Conservation (phyloP, 2,113 vertebrate species). For the Hyla sarda region DNA sequence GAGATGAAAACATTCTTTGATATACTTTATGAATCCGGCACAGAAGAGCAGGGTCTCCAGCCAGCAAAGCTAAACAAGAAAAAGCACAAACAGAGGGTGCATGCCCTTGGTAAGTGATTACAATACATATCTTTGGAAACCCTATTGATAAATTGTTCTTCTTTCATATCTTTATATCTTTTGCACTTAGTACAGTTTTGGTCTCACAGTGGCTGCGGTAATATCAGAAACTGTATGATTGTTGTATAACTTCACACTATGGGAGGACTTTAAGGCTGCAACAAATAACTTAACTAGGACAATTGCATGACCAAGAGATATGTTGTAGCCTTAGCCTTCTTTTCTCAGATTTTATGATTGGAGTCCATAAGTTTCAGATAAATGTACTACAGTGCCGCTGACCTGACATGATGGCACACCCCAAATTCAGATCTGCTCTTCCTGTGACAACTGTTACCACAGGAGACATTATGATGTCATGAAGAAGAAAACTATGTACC, state of each 20-base stretch:
- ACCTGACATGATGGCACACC: too few relatives aligned
- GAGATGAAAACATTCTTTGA: slow-evolving; percentile 83
- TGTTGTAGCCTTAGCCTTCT: too few relatives aligned
- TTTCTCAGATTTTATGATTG: too few relatives aligned
- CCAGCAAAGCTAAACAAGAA: slow-evolving; percentile 77
- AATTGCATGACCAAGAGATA: too few relatives aligned
- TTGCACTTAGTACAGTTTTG: background rate
- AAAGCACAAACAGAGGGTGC: slow-evolving; percentile 78
- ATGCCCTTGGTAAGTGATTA: slow-evolving; percentile 75
- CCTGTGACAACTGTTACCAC: too few relatives aligned
- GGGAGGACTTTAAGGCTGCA: too few relatives aligned
- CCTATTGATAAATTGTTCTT: background rate
- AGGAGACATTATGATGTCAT: too few relatives aligned
- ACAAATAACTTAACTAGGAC: too few relatives aligned
- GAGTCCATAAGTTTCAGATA: too few relatives aligned
- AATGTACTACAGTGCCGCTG: too few relatives aligned
- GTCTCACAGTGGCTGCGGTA: background rate
- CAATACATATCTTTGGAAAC: slow-evolving; percentile 27
- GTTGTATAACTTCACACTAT: background rate
- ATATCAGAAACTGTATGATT: background rate
- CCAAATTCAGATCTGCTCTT: too few relatives aligned
- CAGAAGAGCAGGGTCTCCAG: slow-evolving; percentile 80
- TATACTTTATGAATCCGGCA: slow-evolving; percentile 81
- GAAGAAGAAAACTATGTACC: too few relatives aligned
- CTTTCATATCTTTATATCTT: background rate